A percentile compares a stretch with the other conserved stretches of the same genome.
Evolutionary conservation across 2,888 invertebrate species (phyloP).

Genomic region (Pharmacophagus antenor): DNA sequence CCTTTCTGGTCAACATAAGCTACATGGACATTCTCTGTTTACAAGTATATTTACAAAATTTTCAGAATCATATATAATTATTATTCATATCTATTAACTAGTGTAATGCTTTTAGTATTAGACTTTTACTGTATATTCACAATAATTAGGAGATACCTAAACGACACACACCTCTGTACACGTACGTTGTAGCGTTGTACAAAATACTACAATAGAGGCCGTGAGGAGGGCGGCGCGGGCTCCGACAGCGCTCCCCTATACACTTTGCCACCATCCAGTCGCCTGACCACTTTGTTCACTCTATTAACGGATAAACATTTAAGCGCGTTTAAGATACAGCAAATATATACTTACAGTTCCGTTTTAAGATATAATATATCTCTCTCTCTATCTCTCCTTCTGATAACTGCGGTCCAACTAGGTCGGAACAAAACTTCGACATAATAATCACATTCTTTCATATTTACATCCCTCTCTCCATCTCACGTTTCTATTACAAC

Average conservation of each 20-base stretch:
- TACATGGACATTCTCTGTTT: constrained; percentile 76
- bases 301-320: constrained; percentile 61
- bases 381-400: constrained; percentile 43
- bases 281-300: constrained; percentile 68
- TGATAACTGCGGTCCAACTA: constrained; percentile 45
- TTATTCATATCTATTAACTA: constrained; percentile 69
- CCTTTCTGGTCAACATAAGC: constrained; percentile 81
- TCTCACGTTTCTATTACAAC: constrained; percentile 71
- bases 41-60: constrained; percentile 79
- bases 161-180: constrained; percentile 72
- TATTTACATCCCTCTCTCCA: constrained; percentile 71
- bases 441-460: constrained; percentile 60
- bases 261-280: no score
- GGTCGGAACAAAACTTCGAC: constrained; percentile 50
- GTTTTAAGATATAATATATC: constrained; percentile 48
- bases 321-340: constrained; percentile 74
- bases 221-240: constrained; percentile 41
- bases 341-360: constrained; percentile 64
- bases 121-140: constrained; percentile 78
- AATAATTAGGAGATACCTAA: constrained; percentile 72
- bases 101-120: constrained; percentile 64
- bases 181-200: constrained; percentile 69
- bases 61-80: constrained; percentile 73
- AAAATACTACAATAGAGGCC: constrained; percentile 69
- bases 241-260: constrained; percentile 29